Conservation (phyloP, 2,797 vertebrate species). For the Enteromius unitaeniatus region DNA sequence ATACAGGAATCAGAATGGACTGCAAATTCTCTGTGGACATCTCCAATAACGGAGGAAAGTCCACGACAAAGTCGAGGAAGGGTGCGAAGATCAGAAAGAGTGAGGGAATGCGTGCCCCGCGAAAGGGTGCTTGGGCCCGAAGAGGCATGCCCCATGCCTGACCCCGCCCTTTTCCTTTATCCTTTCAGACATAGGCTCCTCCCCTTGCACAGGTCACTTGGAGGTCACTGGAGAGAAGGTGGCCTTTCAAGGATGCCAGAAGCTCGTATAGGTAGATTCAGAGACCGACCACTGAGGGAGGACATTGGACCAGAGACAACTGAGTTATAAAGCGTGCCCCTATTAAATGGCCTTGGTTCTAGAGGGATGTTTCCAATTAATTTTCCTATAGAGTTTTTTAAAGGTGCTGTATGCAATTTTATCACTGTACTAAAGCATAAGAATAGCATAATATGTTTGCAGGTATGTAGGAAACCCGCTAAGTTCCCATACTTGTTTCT, state of each 20-base stretch:
- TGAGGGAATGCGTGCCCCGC: conserved; percentile 75
- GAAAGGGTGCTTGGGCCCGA: conserved; percentile 78
- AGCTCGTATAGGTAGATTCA: conserved; percentile 73
- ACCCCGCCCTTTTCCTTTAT: conserved; percentile 90
- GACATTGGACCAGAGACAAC: conserved; percentile 71
- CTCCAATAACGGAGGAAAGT: conserved; percentile 61
- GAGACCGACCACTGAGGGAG: conserved; percentile 70
- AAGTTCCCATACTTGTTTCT: neutral
- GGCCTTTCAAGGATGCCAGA: conserved; percentile 61
- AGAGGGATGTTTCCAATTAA: neutral
- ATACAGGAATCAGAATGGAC: conserved; percentile 50
- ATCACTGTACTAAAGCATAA: neutral
- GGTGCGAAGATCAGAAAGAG: conserved; percentile 73
- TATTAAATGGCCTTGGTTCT: neutral
- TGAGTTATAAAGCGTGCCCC: conserved; percentile 49
- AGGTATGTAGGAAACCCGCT: neutral
- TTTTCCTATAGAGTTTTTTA: neutral
- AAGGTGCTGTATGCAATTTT: neutral
- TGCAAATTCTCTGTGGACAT: conserved; percentile 51
- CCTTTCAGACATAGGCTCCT: conserved; percentile 79
- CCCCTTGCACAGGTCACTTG: conserved; percentile 66
- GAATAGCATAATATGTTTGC: neutral
- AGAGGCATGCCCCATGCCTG: conserved; percentile 87
- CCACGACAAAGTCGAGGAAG: conserved; percentile 62
- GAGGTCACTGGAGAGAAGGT: conserved; percentile 49